Evolutionary conservation across 1,140 invertebrate genomes (phyloP), one percentile per base, ranked within the genome.

Genomic region (Cepaea nemoralis): DNA sequence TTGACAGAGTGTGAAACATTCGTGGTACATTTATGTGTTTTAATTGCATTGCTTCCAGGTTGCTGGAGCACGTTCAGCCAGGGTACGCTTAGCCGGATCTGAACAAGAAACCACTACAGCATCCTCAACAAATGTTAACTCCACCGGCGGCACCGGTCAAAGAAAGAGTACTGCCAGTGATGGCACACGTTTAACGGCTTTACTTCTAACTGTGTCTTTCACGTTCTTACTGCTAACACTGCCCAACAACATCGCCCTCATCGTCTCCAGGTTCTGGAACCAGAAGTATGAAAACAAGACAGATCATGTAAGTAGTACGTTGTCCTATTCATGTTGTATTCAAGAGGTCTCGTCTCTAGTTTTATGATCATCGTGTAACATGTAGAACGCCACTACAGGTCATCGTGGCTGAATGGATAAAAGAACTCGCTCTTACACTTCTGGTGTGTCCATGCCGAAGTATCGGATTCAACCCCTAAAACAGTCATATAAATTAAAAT

Each of bases 171-270:
- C 77, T 80, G 27, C 84, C 14, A 87, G 83, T 33, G 88, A 89
- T 33, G 84, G 84, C 16, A 88, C 82, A 50, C 86, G 88, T 59
- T 71, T 91, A 22, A 91, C 90, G 2, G 82, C 88, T 0, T 91
- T 92, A 90, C 79, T 91, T 22, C 81, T 91, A 12, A 84, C 88
- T 8, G 86, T 91, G 5, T 91, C 90, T 0, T 88, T 90, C 82
- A 87, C 87, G 31, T 91, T 91, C 70, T 84, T 91, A 24, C 24
- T 90, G 16, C 88, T 88, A 19, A 91, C 91, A n/a, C 82, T 91
- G 37, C 91, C 91, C 19, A 89, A 90, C 86, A 89, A 89, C 67
- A 83, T 91, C 2, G 85, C 79, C 16, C 75, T 90, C n/a, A 89
- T 91, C 27, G 81, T 87, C 0, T 82, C 85, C 16, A 84, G 86